Percentiles rank a stretch among this genome's conserved stretches.
These are phyloP conservation scores for Ardeotis arabs DNA, from an alignment of 2,113 vertebrate genomes.

Conservation along the genomic window DNA sequence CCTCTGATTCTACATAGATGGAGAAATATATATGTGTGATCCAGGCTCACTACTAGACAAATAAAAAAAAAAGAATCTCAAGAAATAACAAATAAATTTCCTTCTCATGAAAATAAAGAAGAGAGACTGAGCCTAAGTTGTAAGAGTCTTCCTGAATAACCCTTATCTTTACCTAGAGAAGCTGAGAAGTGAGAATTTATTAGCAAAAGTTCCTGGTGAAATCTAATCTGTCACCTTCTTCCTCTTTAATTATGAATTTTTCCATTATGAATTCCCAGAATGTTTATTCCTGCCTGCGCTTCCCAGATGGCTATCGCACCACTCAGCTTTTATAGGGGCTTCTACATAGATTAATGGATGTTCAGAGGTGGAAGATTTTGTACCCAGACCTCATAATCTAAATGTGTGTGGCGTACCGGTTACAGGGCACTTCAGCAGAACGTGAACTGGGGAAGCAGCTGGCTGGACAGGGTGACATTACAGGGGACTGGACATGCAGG, in stretches of 20 bases:
- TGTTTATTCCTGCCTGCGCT: background rate
- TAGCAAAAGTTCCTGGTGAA: background rate
- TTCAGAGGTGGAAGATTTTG: background rate
- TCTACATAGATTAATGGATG: background rate
- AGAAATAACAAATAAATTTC: background rate
- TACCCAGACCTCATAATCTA: background rate
- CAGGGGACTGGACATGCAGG: background rate
- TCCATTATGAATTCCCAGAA: background rate
- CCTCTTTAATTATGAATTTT: background rate
- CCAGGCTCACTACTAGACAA: background rate
- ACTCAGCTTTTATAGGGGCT: background rate
- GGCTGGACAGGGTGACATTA: background rate
- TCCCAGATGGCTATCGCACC: background rate
- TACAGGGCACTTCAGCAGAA: background rate
- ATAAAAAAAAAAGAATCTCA: background rate
- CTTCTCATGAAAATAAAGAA: background rate
- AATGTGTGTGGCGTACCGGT: accelerated
- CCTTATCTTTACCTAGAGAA: background rate
- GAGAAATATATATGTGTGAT: background rate
- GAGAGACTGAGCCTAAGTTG: background rate
- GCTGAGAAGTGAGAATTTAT: background rate
- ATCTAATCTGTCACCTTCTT: background rate
- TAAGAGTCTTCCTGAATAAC: background rate
- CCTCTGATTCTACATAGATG: background rate
- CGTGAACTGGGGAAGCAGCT: background rate